Conservation (phyloP, 2,113 vertebrate species). For the Sapajus apella region DNA sequence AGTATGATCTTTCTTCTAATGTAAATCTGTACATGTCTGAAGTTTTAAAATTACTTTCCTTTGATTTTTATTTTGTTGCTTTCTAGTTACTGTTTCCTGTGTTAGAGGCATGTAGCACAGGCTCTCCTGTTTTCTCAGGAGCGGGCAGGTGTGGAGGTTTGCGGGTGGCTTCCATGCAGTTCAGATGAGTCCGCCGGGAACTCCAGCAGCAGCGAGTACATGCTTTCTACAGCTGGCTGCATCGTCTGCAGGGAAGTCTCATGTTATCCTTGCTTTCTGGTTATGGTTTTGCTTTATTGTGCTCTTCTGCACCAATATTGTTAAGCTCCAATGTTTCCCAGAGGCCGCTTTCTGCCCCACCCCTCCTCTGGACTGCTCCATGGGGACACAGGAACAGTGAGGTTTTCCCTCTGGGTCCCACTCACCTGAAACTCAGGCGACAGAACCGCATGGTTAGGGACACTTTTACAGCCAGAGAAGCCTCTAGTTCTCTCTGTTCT, state of each 20-base stretch:
- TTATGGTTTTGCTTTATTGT: fast-evolving
- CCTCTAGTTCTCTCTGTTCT: not conserved
- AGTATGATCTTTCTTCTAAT: not conserved
- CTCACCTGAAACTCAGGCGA: not conserved
- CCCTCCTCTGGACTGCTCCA: not conserved
- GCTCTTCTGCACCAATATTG: fast-evolving
- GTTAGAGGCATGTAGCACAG: too few relatives aligned
- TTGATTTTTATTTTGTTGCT: not conserved
- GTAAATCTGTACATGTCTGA: fast-evolving
- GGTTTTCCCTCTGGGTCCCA: not conserved
- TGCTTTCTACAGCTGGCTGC: fast-evolving
- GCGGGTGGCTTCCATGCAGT: too few relatives aligned
- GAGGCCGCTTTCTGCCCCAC: fast-evolving
- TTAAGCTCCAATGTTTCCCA: not conserved
- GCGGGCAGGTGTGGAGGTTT: not conserved
- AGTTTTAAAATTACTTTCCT: fast-evolving
- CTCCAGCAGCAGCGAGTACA: fast-evolving
- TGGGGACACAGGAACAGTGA: not conserved
- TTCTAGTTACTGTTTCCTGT: not conserved
- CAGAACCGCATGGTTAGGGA: fast-evolving
- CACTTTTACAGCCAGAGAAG: fast-evolving
- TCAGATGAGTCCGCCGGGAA: not conserved
- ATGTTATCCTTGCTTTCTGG: too few relatives aligned
- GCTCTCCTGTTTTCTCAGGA: not conserved
- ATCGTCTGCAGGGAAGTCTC: fast-evolving